phyloP scores from a whole-genome alignment of 1,140 invertebrate species.

The Lordiphosa stackelbergi region DNA sequence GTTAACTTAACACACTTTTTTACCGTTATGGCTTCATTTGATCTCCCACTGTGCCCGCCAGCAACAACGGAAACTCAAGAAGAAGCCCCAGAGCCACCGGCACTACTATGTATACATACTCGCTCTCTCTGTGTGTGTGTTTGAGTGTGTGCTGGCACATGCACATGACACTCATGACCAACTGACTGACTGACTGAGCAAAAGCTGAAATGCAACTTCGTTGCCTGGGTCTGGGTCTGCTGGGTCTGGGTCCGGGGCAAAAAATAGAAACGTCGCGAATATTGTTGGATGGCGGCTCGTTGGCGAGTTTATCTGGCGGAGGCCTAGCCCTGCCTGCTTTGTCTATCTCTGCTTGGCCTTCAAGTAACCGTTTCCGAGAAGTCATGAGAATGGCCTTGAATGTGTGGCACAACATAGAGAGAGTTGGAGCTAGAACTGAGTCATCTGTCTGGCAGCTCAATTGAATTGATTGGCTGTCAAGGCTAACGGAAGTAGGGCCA shows the following conservation, averaged over 20 bases:
- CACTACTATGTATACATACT: too few species aligned
- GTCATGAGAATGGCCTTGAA: slow-evolving; percentile 3
- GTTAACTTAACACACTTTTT: too few species aligned
- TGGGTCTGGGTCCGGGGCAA: slow-evolving; percentile 10
- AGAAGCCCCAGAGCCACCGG: slow-evolving; percentile 9
- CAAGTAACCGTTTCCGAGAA: slow-evolving; percentile 71
- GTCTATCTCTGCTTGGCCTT: slow-evolving; percentile 53
- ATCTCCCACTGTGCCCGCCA: too few species aligned
- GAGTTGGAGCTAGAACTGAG: slow-evolving; percentile 10
- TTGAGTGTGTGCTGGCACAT: slow-evolving; percentile 2
- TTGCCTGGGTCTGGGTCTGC: slow-evolving; percentile 5
- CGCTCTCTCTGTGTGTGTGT: too few species aligned
- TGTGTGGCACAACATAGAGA: too few species aligned
- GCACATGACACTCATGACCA: slow-evolving; percentile 74
- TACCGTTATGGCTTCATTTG: too few species aligned
- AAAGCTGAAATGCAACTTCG: slow-evolving; percentile 10
- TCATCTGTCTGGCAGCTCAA: slow-evolving; percentile 3
- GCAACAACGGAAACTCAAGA: slow-evolving; percentile 6
- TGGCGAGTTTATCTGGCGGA: too few species aligned
- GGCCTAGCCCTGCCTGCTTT: slow-evolving; percentile 8
- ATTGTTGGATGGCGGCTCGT: not conserved
- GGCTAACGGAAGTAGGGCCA: slow-evolving; percentile 64
- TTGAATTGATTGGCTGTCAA: slow-evolving; percentile 69
- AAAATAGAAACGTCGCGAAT: slow-evolving; percentile 40
- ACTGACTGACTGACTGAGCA: slow-evolving; percentile 74